Evolutionary conservation across 2,113 vertebrate genomes (phyloP).

Genomic region (Lasiurus borealis): DNA sequence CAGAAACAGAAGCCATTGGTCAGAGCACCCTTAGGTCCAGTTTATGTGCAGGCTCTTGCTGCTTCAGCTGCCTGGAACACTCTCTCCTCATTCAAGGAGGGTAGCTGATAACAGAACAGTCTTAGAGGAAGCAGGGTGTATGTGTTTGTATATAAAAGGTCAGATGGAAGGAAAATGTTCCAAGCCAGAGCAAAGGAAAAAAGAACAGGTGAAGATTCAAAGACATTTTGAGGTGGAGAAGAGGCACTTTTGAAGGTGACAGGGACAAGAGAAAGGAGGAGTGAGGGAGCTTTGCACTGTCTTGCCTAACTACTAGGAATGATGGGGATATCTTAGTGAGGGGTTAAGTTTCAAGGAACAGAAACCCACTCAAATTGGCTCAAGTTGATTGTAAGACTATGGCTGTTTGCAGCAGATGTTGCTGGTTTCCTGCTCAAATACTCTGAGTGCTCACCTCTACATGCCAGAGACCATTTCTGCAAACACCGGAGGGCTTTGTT

Average conservation of each 20-base stretch:
- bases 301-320: not conserved
- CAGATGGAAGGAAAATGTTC: constrained; percentile 30
- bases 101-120: constrained; percentile 15
- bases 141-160: not conserved
- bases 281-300: not conserved
- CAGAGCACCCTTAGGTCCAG: not conserved
- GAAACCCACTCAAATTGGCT: not conserved
- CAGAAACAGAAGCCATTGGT: constrained; percentile 8
- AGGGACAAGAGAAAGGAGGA: not conserved
- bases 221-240: constrained; percentile 17
- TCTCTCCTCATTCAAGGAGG: not conserved
- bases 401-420: not conserved
- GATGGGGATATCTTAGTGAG: not conserved
- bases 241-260: not conserved
- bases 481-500: not conserved
- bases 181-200: constrained; percentile 4
- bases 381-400: not conserved
- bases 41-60: not conserved
- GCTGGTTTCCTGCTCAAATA: not conserved
- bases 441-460: not conserved
- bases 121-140: not conserved
- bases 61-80: not conserved
- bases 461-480: not conserved
- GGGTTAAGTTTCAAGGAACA: not conserved
- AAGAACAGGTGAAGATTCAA: not conserved